Evolutionary conservation across 2,888 invertebrate genomes (phyloP).

Genomic region (Cancer borealis): DNA sequence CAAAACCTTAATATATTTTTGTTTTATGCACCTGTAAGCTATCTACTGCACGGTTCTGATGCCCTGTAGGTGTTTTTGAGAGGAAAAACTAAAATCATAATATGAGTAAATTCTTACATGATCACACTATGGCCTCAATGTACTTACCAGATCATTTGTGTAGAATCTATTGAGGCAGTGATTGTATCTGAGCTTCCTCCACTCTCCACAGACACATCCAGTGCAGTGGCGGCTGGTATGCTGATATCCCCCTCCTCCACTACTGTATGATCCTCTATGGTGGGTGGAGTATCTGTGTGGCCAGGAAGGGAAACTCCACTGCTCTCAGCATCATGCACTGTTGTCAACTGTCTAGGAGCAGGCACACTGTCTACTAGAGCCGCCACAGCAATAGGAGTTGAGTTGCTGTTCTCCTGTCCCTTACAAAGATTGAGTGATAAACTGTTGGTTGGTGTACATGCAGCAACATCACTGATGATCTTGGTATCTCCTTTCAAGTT

Average conservation of each 20-base stretch:
- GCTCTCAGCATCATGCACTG: not conserved
- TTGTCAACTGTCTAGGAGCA: not conserved
- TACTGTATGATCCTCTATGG: conserved; percentile 29
- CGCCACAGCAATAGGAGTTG: not conserved
- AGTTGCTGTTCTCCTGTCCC: conserved; percentile 30
- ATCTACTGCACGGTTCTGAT: too few relatives aligned
- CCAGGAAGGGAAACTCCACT: not conserved
- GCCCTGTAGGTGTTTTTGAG: too few relatives aligned
- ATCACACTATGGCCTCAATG: not conserved
- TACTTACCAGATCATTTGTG: conserved; percentile 68
- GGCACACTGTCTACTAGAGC: not conserved
- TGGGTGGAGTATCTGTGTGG: not conserved
- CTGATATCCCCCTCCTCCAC: conserved; percentile 37
- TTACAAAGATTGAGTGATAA: not conserved
- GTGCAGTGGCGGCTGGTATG: conserved; percentile 18
- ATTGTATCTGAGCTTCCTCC: conserved; percentile 77
- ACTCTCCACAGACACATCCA: conserved; percentile 77
- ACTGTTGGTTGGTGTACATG: not conserved
- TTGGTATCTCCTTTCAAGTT: not conserved
- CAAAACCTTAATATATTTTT: too few relatives aligned
- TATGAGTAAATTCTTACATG: not conserved
- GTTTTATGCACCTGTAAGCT: too few relatives aligned
- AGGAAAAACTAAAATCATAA: too few relatives aligned
- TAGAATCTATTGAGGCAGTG: conserved; percentile 75
- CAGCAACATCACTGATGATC: not conserved